Percentiles rank a stretch among this genome's conserved stretches.
phyloP scores from a whole-genome alignment of 2,113 vertebrate genomes.

The Baryphthengus martii region DNA sequence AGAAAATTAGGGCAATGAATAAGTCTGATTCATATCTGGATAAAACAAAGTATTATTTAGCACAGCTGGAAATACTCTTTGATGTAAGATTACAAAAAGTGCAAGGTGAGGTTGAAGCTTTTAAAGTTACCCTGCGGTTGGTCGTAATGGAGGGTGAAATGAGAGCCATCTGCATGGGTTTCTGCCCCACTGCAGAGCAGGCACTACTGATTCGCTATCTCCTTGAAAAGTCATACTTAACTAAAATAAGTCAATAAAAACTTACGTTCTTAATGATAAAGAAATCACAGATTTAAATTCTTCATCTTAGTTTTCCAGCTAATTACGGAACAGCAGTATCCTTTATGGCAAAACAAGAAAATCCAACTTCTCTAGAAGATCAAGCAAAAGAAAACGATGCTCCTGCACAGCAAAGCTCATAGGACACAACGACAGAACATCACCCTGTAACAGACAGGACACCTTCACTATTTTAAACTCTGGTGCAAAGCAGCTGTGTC shows the following conservation, averaged over 20 bases:
- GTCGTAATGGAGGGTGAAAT: neutral
- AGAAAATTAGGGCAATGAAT: conserved; percentile 25
- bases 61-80: conserved; percentile 44
- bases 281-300: neutral
- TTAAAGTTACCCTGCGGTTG: neutral
- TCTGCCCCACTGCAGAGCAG: neutral
- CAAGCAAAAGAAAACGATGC: neutral
- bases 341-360: neutral
- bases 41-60: conserved; percentile 50
- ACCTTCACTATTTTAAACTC: neutral
- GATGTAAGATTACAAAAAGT: conserved; percentile 25
- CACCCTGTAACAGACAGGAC: neutral
- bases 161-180: neutral
- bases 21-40: conserved; percentile 40
- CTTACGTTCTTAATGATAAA: neutral
- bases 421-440: rapidly evolving
- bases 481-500: neutral
- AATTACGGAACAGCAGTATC: neutral
- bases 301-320: neutral
- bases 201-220: neutral
- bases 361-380: neutral
- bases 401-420: neutral
- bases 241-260: neutral
- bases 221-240: neutral
- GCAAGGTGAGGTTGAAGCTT: neutral